Evolutionary conservation across 53 echinoderm and acorn worm genomes (phyloP), one percentile per base, ranked within the genome.

Genomic region (Apostichopus leukothele): DNA sequence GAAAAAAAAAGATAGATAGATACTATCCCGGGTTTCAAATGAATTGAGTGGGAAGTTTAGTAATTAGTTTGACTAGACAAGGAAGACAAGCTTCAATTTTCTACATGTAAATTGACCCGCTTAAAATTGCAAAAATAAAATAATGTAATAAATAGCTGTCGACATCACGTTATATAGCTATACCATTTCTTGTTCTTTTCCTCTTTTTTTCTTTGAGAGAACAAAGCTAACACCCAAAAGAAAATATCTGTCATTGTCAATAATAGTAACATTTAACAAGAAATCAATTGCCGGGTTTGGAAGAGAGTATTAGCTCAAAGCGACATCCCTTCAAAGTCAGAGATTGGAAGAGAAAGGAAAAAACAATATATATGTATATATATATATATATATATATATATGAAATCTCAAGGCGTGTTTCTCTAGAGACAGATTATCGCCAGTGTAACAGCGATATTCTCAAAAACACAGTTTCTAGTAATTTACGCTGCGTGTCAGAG

Each of bases 381-480:
- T 27, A 27, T 27, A 27, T 39, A 39, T 39, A 39, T 39, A 39
- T 39, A 39, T 39, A 39, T 39, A 39, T 39, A 39, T 63, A 13
- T 71, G 81, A 81, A 81, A 55, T 81, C 81, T 81, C 59, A 81
- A 81, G 81, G 81, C 81, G 81, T 59, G 60, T 55, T 81, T 54
- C 81, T 81, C 81, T 18, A 9, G 81, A 81, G 81, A 81, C 81
- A 54, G 54, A 81, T 81, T 81, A 81, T 81, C 55, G 54, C 81
- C 55, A 81, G 81, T 81, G 55, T 59, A 81, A 81, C 23, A 55
- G 81, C 22, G 81, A 81, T 54, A 81, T 81, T 54, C 81, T 81
- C 16, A 50, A 81, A 86, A 76, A 77, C 61, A 86, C 67, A 86
- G 86, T 86, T 71, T 86, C 86, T 86, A 67, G 86, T 86, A 86